Percentiles rank a stretch among this genome's conserved stretches.
Conservation (phyloP, 2,113 vertebrate species). For the Climacteris rufus region DNA sequence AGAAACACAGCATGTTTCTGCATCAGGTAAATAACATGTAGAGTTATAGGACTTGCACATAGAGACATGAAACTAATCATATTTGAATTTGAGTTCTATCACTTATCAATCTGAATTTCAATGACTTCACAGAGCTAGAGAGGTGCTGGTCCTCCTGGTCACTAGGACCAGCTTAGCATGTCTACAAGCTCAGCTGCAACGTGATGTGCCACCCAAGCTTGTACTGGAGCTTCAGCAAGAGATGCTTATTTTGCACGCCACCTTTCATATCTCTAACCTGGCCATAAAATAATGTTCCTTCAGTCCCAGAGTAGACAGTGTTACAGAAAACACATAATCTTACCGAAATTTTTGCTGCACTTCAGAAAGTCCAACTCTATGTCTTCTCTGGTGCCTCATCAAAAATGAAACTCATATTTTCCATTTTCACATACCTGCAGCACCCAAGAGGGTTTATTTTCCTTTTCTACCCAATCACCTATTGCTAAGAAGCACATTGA, state of each 20-base stretch:
- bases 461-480: background rate
- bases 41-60: background rate
- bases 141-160: background rate
- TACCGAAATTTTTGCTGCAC: background rate
- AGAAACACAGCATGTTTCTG: background rate
- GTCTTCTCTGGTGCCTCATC: background rate
- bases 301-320: background rate
- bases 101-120: background rate
- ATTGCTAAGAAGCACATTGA: background rate
- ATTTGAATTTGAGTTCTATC: background rate
- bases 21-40: accelerated
- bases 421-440: background rate
- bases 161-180: background rate
- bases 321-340: background rate
- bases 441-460: background rate
- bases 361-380: background rate
- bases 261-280: background rate
- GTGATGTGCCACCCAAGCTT: background rate
- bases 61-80: background rate
- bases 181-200: background rate
- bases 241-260: no score
- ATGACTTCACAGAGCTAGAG: background rate
- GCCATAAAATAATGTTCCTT: background rate
- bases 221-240: background rate
- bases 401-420: background rate